Conservation (phyloP, 2,113 vertebrate genomes). For the Varanus salvator region DNA sequence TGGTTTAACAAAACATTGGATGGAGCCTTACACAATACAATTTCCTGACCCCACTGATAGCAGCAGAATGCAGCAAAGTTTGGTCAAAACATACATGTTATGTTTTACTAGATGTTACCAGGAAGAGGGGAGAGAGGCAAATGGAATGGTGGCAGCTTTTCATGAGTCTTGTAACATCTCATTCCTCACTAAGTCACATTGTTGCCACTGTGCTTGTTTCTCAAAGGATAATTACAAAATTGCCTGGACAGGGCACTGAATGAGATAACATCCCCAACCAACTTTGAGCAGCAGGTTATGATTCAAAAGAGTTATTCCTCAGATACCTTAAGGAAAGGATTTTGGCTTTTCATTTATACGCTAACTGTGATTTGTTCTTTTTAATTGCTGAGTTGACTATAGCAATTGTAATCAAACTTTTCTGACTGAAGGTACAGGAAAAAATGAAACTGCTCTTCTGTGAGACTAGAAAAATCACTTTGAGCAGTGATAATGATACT, state of each 20-base stretch:
- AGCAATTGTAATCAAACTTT: constrained; percentile 19
- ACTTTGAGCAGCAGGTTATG: background rate
- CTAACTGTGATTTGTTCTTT: constrained; percentile 29
- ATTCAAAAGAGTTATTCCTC: constrained; percentile 17
- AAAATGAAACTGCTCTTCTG: constrained; percentile 43
- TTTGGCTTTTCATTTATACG: background rate
- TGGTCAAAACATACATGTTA: background rate
- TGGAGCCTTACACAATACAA: background rate
- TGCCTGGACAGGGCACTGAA: background rate
- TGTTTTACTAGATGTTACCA: background rate
- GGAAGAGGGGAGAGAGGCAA: background rate
- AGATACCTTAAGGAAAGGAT: constrained; percentile 22
- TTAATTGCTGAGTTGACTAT: constrained; percentile 13
- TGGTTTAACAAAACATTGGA: background rate
- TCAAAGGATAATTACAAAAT: background rate
- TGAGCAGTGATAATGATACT: constrained; percentile 38
- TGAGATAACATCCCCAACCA: constrained; percentile 1
- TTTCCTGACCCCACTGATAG: background rate
- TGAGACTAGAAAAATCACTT: constrained; percentile 45
- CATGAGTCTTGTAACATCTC: background rate
- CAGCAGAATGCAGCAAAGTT: background rate
- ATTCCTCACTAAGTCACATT: background rate
- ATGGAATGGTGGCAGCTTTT: background rate
- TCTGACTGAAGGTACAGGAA: background rate
- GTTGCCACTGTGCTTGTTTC: background rate